Conservation (phyloP, 2,888 invertebrate species). For the Lasioglossum oenotherae region DNA sequence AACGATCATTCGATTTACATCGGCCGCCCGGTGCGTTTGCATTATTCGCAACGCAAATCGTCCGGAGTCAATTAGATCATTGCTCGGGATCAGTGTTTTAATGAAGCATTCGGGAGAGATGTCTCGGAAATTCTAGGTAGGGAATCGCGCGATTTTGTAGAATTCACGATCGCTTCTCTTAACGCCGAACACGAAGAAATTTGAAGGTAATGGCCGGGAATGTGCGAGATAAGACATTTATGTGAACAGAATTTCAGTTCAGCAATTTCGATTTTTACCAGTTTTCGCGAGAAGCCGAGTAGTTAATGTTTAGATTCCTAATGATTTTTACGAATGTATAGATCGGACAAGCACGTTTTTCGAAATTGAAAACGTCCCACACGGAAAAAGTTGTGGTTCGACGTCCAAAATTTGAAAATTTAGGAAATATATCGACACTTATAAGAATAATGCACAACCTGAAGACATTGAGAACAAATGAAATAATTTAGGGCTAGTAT, state of each 20-base stretch:
- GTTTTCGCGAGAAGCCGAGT: neutral
- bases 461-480: neutral
- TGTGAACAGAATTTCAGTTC: neutral
- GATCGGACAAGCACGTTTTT: too few species aligned
- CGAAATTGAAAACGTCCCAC: too few species aligned
- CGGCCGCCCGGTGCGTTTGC: slow-evolving; percentile 3
- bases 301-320: neutral
- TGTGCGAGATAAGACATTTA: neutral
- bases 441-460: too few species aligned
- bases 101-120: slow-evolving; percentile 2
- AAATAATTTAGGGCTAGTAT: neutral
- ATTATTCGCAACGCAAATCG: slow-evolving; percentile 41
- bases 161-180: neutral
- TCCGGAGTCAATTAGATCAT: slow-evolving; percentile 25
- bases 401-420: too few species aligned
- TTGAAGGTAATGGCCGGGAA: slow-evolving; percentile 1
- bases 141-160: neutral
- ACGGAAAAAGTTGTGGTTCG: too few species aligned
- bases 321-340: neutral
- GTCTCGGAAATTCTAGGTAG: neutral
- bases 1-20: slow-evolving; percentile 37
- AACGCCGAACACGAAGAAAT: neutral
- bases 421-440: too few species aligned
- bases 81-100: neutral
- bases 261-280: neutral